phyloP scores from a whole-genome alignment of 2,888 invertebrate genomes.

The Epinotia ramella region DNA sequence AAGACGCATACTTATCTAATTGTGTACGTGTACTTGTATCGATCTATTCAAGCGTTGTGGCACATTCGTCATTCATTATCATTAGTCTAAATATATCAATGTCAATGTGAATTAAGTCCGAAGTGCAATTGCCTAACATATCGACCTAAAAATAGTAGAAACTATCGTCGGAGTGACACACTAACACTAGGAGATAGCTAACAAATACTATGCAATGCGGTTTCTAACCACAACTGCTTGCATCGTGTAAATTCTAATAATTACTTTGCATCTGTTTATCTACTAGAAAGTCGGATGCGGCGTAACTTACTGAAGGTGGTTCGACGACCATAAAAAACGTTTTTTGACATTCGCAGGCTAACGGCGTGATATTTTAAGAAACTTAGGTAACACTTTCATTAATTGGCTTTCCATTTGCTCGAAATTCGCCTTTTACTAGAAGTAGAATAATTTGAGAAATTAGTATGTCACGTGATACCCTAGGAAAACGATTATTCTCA shows the following conservation, averaged over 20 bases:
- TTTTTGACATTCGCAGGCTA: no score
- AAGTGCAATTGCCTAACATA: conserved; percentile 34
- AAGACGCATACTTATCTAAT: conserved; percentile 33
- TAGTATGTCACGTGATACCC: no score
- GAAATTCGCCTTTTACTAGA: no score
- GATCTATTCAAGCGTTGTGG: conserved; percentile 7
- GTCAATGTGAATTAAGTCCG: conserved; percentile 32
- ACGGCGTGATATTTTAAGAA: no score
- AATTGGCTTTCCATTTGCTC: no score
- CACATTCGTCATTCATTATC: background rate
- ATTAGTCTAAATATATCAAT: conserved; percentile 5
- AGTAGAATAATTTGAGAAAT: no score
- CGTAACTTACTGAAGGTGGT: conserved; percentile 30
- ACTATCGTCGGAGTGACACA: conserved; percentile 29
- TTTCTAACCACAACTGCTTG: conserved; percentile 38
- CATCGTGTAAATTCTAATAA: conserved; percentile 36
- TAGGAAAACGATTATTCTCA: no score
- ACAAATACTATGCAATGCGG: conserved; percentile 30
- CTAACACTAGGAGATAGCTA: conserved; percentile 27
- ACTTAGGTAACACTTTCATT: no score
- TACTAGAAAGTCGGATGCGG: conserved; percentile 41
- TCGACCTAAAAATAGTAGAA: conserved; percentile 39
- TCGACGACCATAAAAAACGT: no score
- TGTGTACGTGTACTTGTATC: conserved; percentile 23
- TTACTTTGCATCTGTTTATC: conserved; percentile 37